Evolutionary conservation across 2,888 invertebrate genomes (phyloP), one percentile per base, ranked within the genome.

Genomic region (Anodontia alba): DNA sequence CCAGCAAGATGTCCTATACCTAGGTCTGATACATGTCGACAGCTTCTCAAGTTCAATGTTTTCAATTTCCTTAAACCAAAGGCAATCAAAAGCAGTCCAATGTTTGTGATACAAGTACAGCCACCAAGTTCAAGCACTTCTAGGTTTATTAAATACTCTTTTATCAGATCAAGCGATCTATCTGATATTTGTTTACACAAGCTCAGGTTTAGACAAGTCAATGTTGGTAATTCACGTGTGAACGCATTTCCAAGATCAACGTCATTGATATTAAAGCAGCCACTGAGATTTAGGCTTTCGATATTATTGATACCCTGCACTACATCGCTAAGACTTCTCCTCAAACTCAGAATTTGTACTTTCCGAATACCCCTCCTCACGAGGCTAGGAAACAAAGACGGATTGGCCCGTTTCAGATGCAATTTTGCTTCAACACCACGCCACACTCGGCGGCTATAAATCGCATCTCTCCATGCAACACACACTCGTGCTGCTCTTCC

Each of bases 171-270:
- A 36, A 98, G 95, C 73, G 98, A 97, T 38, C 96, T 96, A 95
- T 99, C 98, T n/a, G 98, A 98, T 81, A 99, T 97, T 95, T 98
- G 98, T 95, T 99, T 99, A 95, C 99, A 99, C 79, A 98, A 95
- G 67, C 98, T 98, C 74, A 99, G 95, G 94, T 99, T 97, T 84
- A 99, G 96, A 89, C 96, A 96, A 84, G 96, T 97, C 73, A 99
- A 95, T 46, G 97, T 96, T 73, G 97, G 96, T 86, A 97, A 95
- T 88, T 97, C 97, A 51, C 91, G 89, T 67, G 96, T 96, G 91
- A 99, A 97, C 2, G 98, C 98, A 91, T 97, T 97, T 57, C 96
- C 96, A 81, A 99, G 95, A 69, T 97, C 97, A 67, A 96, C 95
- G 94, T 99, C 98, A 51, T 97, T 97, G 57, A 99, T 97, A 95